phyloP scores from a whole-genome alignment of 2,113 vertebrate species.

The Micronycteris hirsuta region DNA sequence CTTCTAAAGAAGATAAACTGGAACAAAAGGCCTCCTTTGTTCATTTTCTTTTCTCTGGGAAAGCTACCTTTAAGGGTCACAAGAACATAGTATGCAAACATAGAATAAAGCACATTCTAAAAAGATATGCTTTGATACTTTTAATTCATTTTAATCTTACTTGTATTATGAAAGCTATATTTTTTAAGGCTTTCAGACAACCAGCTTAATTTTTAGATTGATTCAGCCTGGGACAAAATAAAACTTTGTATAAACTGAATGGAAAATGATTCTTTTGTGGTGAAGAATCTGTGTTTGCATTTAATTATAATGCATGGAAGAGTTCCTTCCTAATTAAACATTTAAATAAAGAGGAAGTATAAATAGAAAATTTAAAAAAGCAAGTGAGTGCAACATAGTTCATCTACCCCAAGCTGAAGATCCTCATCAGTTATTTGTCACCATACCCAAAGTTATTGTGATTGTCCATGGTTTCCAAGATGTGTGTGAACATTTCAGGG shows the following conservation, averaged over 20 bases:
- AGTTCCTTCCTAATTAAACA: constrained; percentile 69
- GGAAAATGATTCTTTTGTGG: constrained; percentile 56
- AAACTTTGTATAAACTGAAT: constrained; percentile 69
- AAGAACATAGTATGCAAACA: constrained; percentile 32
- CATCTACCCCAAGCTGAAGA: constrained; percentile 36
- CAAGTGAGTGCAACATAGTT: neutral
- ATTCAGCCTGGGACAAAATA: constrained; percentile 73
- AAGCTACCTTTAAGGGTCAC: constrained; percentile 53
- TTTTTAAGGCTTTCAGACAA: constrained; percentile 62
- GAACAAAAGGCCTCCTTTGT: neutral
- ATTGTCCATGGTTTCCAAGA: constrained; percentile 40
- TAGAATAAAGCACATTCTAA: too few relatives aligned
- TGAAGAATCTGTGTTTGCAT: constrained; percentile 45
- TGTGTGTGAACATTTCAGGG: constrained; percentile 47
- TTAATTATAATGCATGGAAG: constrained; percentile 56
- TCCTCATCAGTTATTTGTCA: constrained; percentile 42
- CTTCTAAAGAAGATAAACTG: constrained; percentile 32
- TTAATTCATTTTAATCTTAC: constrained; percentile 61
- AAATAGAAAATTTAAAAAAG: constrained; percentile 63
- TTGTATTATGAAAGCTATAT: constrained; percentile 47
- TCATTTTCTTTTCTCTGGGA: constrained; percentile 35
- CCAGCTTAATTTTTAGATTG: constrained; percentile 64
- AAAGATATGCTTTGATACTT: constrained; percentile 48
- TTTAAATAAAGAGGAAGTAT: constrained; percentile 64
- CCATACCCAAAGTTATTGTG: constrained; percentile 18